phyloP scores from a whole-genome alignment of 2,797 vertebrate genomes.

The Rhodeus uyekii region DNA sequence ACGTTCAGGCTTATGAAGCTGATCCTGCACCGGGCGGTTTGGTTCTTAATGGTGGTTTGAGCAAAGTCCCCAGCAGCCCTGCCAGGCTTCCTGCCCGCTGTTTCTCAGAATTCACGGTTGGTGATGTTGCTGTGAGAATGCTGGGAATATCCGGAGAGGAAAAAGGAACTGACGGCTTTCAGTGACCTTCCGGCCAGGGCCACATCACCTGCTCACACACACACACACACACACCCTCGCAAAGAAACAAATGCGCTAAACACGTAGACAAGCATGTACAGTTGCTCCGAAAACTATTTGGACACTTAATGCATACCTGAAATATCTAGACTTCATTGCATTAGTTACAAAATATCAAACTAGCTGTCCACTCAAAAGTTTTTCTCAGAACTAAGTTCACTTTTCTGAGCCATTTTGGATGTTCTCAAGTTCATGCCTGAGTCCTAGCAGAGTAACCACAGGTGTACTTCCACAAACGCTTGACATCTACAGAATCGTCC shows the following conservation, averaged over 20 bases:
- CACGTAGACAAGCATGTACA: neutral
- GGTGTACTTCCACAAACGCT: no score
- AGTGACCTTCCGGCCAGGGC: slow-evolving; percentile 78
- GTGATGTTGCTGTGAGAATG: slow-evolving; percentile 75
- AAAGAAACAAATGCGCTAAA: slow-evolving; percentile 31
- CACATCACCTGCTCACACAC: slow-evolving; percentile 75
- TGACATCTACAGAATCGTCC: neutral
- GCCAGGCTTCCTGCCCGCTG: slow-evolving; percentile 74
- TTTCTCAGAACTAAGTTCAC: neutral
- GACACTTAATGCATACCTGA: neutral
- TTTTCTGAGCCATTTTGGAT: neutral
- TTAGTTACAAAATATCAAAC: neutral
- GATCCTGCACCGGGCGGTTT: slow-evolving; percentile 33
- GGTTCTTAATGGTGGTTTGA: neutral
- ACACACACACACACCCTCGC: slow-evolving; percentile 59
- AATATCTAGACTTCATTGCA: neutral
- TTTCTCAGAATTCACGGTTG: slow-evolving; percentile 77
- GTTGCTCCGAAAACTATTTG: neutral
- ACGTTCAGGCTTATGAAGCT: slow-evolving; percentile 17
- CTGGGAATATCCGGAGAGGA: slow-evolving; percentile 85
- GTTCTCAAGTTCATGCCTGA: neutral
- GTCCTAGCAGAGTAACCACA: neutral
- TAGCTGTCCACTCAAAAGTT: neutral
- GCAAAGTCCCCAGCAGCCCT: slow-evolving; percentile 56
- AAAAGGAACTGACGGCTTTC: slow-evolving; percentile 80